phyloP scores from a whole-genome alignment of 2,797 vertebrate genomes.

The Sebastes variabilis region DNA sequence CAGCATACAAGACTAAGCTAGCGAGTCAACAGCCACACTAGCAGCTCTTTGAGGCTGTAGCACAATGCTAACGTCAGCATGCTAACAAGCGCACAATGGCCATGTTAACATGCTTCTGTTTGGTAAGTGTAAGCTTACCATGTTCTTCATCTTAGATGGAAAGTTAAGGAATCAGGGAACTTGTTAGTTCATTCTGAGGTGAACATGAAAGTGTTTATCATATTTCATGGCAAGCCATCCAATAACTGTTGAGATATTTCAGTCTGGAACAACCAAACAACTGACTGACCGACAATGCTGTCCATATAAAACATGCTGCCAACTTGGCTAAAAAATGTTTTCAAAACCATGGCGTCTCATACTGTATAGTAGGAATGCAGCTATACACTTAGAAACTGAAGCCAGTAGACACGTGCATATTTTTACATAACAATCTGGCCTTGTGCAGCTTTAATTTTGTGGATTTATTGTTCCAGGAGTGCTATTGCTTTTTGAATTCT shows the following conservation, averaged over 20 bases:
- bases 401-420: not conserved
- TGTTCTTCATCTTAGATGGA: not conserved
- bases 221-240: not conserved
- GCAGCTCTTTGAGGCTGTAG: not conserved
- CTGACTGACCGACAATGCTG: not conserved
- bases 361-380: not conserved
- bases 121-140: not conserved
- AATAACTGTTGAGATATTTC: not conserved
- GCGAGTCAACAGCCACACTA: not conserved
- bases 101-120: not conserved
- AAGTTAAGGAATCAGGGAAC: not conserved
- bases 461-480: conserved; percentile 18
- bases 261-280: not conserved
- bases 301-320: not conserved
- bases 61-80: not conserved
- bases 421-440: conserved; percentile 9
- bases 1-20: not conserved
- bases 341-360: not conserved
- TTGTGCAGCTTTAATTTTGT: conserved; percentile 21
- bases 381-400: not conserved
- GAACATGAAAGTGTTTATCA: not conserved
- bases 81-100: not conserved
- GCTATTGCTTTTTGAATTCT: conserved; percentile 8
- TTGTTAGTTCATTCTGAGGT: not conserved
- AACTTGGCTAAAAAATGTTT: not conserved